Evolutionary conservation across 2,113 vertebrate species (phyloP), one percentile per base, ranked within the genome.

Genomic region (Salvelinus fontinalis): DNA sequence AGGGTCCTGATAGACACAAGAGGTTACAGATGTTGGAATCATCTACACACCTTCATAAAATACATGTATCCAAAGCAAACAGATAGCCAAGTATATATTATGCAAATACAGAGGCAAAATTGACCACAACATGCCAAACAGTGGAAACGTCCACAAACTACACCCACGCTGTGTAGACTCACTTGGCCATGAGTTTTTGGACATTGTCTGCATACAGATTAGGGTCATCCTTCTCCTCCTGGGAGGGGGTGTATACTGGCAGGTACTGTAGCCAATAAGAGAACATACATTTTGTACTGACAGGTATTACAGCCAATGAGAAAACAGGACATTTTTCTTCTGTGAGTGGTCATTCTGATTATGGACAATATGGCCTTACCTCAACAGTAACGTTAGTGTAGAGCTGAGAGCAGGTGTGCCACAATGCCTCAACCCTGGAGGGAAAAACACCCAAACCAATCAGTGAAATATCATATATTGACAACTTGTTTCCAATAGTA

Each of bases 131-230:
- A 44, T 44, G 39, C 39, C 39, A 39, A 39, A 39, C 39, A 39
- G 8, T 39, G 39, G 34, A 39, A 9, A 39, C 8, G 8, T 39
- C 39, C 39, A 39, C 39, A 39, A 39, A 39, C 39, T 9, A 75
- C 60, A 71, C 66, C 62, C 31, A 59, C 51, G 2, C 3, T 5
- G 85, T 44, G 44, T 49, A 20, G 12, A 70, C 95, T 93, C 80
- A 97, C 96, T 92, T 87, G 70, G 96, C 96, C 95, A 97, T 97
- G 71, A 95, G 88, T 71, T 90, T 94, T 90, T 96, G 96, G 3
- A 97, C 93, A 1, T 96, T 97, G 88, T 94, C 94, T 12, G 96
- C 96, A 49, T 95, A 97, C 14, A 97, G 85, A 54, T 81, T 88
- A 13, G 96, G 95, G 88, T 97, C 82, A 0, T 80, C 78, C 81